Base-by-base conservation (phyloP, 1,140 invertebrate genomes). In the Cherax quadricarinatus region DNA sequence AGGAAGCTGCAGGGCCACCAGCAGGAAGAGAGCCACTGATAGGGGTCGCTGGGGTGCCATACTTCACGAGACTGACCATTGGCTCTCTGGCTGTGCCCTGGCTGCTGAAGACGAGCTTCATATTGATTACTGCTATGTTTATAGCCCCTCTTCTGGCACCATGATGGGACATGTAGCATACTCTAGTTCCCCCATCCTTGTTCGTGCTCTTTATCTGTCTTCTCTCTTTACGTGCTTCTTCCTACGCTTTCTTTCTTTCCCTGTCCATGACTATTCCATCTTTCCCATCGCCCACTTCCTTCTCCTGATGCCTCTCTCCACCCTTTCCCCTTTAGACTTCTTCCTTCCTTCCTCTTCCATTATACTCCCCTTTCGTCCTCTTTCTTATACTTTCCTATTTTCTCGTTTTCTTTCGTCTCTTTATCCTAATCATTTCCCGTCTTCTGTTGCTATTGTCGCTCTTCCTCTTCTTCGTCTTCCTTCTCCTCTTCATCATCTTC, bases 221-320 rank as follows among this genome's bases (percentile, higher is more conserved):
- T 53, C 49, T 62, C 49, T 57, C 82, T 6, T 18, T 30, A 57
- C 82, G 7, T n/a, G 30, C 1, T 18, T 84, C 57, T 84, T 57
- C 51, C 82, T 84, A 49, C 60, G 21, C 24, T 41, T 53, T 60
- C 82, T 66, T 60, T 41, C 82, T n/a, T n/a, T 84, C 82, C 24
- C 60, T 66, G 4, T 84, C 82, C 60, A n/a, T 84, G 21, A n/a
- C 82, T 57, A 41, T n/a, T 41, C 48, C 80, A 21, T 82, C 51
- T 41, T 14, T n/a, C 41, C 48, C 30, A 7, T 82, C 80, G 5
- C n/a, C 80, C 80, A 14, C 51, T 7, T 82, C 9, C 51, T 7
- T 82, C 9, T 78, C 4, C 73, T 82, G 12, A 6, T 48, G 1
- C 80, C 48, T 41, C 30, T 9, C 48, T 48, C 18, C 48, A 6